Evolutionary conservation across 2,113 vertebrate species (phyloP).

Genomic region (Osmerus mordax): DNA sequence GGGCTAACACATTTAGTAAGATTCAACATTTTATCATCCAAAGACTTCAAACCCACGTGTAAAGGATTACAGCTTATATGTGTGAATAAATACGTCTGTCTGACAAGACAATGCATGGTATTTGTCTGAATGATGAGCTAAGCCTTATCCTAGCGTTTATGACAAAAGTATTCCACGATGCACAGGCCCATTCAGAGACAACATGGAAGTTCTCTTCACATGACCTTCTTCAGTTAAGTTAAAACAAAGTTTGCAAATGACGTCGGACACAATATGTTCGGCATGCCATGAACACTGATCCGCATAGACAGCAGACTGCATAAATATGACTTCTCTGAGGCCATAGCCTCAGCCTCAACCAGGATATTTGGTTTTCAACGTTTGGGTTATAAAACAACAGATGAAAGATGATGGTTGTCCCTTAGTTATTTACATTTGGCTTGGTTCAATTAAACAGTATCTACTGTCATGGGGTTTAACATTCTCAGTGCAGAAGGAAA

Average conservation of each 20-base stretch:
- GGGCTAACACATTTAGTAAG: too few species aligned
- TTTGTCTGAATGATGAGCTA: constrained; percentile 1
- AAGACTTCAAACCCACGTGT: too few species aligned
- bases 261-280: constrained; percentile 7
- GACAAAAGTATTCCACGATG: constrained; percentile 24
- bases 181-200: constrained; percentile 37
- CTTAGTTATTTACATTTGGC: constrained; percentile 53
- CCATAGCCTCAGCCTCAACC: constrained; percentile 25
- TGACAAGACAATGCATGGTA: too few species aligned
- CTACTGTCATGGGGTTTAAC: constrained; percentile 16
- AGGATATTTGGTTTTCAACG: too few species aligned
- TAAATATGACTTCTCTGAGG: constrained; percentile 11
- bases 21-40: too few species aligned
- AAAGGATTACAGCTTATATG: too few species aligned
- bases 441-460: constrained; percentile 41
- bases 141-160: constrained; percentile 6
- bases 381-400: constrained; percentile 32
- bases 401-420: constrained; percentile 26
- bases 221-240: constrained; percentile 27
- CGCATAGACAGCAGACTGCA: constrained; percentile 35
- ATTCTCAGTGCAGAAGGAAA: constrained; percentile 36
- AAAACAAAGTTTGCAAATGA: constrained; percentile 25
- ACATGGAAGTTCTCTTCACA: constrained; percentile 37
- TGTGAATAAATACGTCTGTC: too few species aligned
- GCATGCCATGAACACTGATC: constrained; percentile 38